These are phyloP conservation scores for Psilanteris sp. DNA, from an alignment of 1,140 invertebrate genomes.

Conservation along the genomic window DNA sequence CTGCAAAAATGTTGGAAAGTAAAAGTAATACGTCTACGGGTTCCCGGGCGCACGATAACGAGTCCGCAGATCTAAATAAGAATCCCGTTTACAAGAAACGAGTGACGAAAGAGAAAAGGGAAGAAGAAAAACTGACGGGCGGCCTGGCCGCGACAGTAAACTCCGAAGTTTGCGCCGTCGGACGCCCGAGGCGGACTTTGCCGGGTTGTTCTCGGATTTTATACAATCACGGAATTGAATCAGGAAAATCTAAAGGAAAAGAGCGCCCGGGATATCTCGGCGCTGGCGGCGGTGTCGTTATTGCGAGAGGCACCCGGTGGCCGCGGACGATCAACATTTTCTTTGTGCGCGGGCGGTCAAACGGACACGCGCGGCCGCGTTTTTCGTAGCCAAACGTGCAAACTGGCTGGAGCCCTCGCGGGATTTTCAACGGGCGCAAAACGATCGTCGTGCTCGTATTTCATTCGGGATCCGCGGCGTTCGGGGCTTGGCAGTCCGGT, in stretches of 20 bases:
- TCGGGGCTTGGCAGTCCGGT: no score
- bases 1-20: no score
- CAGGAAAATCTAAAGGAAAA: slow-evolving; percentile 50
- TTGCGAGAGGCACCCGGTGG: slow-evolving; percentile 11
- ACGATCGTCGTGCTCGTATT: slow-evolving; percentile 39
- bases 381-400: slow-evolving; percentile 16
- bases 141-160: slow-evolving; percentile 18
- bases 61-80: slow-evolving; percentile 7
- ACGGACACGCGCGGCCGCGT: neutral
- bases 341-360: slow-evolving; percentile 11
- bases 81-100: slow-evolving; percentile 9
- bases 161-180: slow-evolving; percentile 34
- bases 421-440: slow-evolving; percentile 20
- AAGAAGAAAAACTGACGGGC: neutral
- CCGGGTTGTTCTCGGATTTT: slow-evolving; percentile 49
- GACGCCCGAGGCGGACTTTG: slow-evolving; percentile 27
- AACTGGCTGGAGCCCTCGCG: slow-evolving; percentile 1
- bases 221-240: slow-evolving; percentile 62
- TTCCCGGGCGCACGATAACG: no score
- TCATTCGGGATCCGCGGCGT: no score
- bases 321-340: slow-evolving; percentile 14
- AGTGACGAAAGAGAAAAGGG: neutral
- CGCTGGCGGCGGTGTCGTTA: slow-evolving; percentile 14
- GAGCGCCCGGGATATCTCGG: slow-evolving; percentile 18
- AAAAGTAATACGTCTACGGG: slow-evolving; percentile 7